Conservation (phyloP, 2,888 invertebrate genomes). For the Syritta pipiens region DNA sequence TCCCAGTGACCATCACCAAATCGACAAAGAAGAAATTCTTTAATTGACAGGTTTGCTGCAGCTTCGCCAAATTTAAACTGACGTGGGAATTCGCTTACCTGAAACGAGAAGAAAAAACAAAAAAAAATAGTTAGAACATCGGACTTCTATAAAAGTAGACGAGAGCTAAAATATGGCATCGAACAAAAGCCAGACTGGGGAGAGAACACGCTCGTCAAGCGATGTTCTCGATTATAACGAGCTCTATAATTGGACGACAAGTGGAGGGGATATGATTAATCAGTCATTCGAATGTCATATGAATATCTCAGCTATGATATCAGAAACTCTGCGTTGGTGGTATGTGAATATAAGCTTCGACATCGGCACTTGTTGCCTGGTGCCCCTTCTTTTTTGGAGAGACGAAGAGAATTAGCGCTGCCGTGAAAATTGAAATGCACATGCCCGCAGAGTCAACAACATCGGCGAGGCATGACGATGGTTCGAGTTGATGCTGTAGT, state of each 20-base stretch:
- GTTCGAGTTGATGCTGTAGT: neutral
- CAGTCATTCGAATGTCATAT: conserved; percentile 36
- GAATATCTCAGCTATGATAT: conserved; percentile 31
- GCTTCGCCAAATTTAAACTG: conserved; percentile 14
- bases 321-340: conserved; percentile 16
- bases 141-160: neutral
- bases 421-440: conserved; percentile 42
- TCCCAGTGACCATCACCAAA: too few relatives aligned
- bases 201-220: too few relatives aligned
- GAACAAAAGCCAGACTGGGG: neutral
- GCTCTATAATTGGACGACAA: conserved; percentile 23
- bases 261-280: conserved; percentile 27
- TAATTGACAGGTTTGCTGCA: conserved; percentile 38
- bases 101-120: conserved; percentile 37
- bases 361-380: too few relatives aligned
- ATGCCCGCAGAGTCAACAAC: conserved; percentile 15
- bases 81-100: conserved; percentile 55
- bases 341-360: neutral
- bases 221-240: conserved; percentile 12
- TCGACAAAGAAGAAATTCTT: conserved; percentile 23
- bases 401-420: conserved; percentile 27
- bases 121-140: neutral
- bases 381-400: too few relatives aligned
- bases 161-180: neutral
- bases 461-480: conserved; percentile 39